phyloP scores from a whole-genome alignment of 1,140 invertebrate species.

The Papilio polytes region DNA sequence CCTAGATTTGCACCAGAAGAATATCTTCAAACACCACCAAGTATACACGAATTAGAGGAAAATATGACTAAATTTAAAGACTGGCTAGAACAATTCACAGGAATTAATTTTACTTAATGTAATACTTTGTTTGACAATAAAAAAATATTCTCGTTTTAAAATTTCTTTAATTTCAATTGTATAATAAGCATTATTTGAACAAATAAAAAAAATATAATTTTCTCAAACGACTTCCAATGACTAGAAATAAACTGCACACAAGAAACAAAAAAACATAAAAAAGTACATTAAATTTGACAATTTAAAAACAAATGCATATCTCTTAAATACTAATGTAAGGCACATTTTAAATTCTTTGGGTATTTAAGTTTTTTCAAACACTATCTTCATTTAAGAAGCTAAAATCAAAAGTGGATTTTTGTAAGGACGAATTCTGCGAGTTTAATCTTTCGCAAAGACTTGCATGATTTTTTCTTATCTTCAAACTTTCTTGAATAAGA shows the following conservation, averaged over 20 bases:
- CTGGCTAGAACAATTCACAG: constrained; percentile 73
- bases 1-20: constrained; percentile 70
- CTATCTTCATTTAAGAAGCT: constrained; percentile 65
- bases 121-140: not conserved
- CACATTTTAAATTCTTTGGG: constrained; percentile 41
- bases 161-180: constrained; percentile 12
- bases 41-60: constrained; percentile 62
- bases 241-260: constrained; percentile 30
- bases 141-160: not conserved
- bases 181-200: constrained; percentile 10
- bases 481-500: constrained; percentile 74
- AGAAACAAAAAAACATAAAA: constrained; percentile 9
- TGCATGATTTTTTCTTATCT: constrained; percentile 64
- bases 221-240: constrained; percentile 22
- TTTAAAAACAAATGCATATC: constrained; percentile 14
- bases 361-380: constrained; percentile 28
- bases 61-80: constrained; percentile 62
- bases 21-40: constrained; percentile 64
- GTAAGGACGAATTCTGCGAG: constrained; percentile 60
- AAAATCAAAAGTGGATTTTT: constrained; percentile 66
- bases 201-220: constrained; percentile 38
- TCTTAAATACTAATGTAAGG: constrained; percentile 36
- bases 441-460: constrained; percentile 67
- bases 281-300: constrained; percentile 19
- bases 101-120: constrained; percentile 41